phyloP scores from a whole-genome alignment of 2,888 invertebrate genomes.

The Drosophila birchii region DNA sequence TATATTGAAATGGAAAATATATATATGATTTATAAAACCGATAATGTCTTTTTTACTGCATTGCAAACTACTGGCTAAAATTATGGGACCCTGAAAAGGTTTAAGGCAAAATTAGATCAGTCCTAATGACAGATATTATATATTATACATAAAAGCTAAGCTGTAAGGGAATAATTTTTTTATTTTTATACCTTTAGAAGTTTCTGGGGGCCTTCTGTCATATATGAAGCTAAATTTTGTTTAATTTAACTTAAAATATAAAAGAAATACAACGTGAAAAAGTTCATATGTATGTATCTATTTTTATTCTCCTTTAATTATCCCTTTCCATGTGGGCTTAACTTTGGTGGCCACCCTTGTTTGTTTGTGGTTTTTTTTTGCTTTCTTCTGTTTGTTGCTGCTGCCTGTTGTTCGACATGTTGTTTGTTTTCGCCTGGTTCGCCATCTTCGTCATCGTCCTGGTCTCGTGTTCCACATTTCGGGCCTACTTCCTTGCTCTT shows the following conservation, averaged over 20 bases:
- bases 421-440: slow-evolving; percentile 36
- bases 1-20: too few relatives aligned
- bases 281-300: too few relatives aligned
- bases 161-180: too few relatives aligned
- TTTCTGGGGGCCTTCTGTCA: not conserved
- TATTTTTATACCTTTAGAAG: too few relatives aligned
- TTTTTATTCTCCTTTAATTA: not conserved
- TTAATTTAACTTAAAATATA: too few relatives aligned
- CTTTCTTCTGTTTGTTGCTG: slow-evolving; percentile 20
- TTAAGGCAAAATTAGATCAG: not conserved
- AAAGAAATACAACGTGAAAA: too few relatives aligned
- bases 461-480: not conserved
- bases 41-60: not conserved
- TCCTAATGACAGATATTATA: not conserved
- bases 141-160: too few relatives aligned
- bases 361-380: not conserved
- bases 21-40: not conserved
- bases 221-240: too few relatives aligned
- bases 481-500: not conserved
- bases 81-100: not conserved
- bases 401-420: slow-evolving; percentile 21
- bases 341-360: slow-evolving; percentile 11
- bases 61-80: not conserved
- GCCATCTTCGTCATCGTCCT: slow-evolving; percentile 7
- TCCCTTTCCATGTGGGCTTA: not conserved